Conservation (phyloP, 2,888 invertebrate species). For the Poecilus cupreus region DNA sequence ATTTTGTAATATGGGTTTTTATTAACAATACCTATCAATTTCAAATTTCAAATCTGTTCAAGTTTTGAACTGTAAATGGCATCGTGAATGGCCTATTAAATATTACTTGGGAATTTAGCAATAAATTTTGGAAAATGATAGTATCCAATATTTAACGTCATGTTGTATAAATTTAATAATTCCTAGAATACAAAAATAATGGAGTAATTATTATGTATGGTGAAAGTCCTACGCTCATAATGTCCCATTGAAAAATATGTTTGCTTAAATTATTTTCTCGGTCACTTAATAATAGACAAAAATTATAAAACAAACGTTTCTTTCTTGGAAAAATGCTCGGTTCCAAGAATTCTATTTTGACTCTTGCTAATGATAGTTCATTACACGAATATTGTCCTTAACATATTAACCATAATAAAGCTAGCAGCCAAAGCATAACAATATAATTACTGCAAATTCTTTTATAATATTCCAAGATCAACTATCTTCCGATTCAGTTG, state of each 20-base stretch:
- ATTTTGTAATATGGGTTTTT: no score
- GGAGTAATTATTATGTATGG: neutral
- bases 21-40: no score
- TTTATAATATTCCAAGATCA: neutral
- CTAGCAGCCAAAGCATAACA: neutral
- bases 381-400: neutral
- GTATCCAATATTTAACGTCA: no score
- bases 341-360: constrained; percentile 6
- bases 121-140: no score
- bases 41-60: no score
- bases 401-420: neutral
- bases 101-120: no score
- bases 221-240: neutral
- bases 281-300: neutral
- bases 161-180: no score
- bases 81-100: no score
- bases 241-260: neutral
- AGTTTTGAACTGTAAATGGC: no score
- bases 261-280: neutral
- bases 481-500: no score
- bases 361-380: neutral
- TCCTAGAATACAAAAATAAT: no score
- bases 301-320: neutral
- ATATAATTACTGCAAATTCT: neutral
- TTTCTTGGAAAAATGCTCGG: neutral